Conservation (phyloP, 2,797 vertebrate species). For the Chiloscyllium punctatum region DNA sequence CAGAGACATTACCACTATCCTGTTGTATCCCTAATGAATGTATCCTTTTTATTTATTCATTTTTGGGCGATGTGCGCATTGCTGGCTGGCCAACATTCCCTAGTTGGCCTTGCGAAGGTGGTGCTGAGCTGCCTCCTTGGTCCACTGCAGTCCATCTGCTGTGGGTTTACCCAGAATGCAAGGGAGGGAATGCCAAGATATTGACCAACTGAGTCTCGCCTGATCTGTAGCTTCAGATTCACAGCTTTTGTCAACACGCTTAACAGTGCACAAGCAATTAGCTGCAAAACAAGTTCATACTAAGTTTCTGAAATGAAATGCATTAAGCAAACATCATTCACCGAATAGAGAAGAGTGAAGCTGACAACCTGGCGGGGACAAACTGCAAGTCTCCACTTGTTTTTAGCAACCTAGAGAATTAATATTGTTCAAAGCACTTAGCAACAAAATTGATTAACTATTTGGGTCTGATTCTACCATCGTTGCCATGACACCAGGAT, state of each 20-base stretch:
- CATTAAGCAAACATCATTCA: not conserved
- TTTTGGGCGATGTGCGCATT: too few relatives aligned
- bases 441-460: not conserved
- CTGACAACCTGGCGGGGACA: not conserved
- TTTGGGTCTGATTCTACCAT: not conserved
- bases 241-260: not conserved
- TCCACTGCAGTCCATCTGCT: too few relatives aligned
- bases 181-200: too few relatives aligned
- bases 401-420: not conserved
- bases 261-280: not conserved
- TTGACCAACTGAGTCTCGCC: not conserved
- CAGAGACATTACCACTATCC: too few relatives aligned
- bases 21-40: too few relatives aligned
- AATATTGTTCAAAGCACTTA: not conserved
- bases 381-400: not conserved
- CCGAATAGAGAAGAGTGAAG: not conserved
- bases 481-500: not conserved
- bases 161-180: too few relatives aligned
- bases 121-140: too few relatives aligned
- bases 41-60: too few relatives aligned
- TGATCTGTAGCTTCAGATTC: not conserved
- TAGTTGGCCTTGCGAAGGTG: too few relatives aligned
- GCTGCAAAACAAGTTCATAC: not conserved
- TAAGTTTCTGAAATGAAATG: not conserved
- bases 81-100: too few relatives aligned